Percentiles rank a stretch among this genome's conserved stretches.
Evolutionary conservation across 2,888 invertebrate genomes (phyloP).

Genomic region (Troides helena): DNA sequence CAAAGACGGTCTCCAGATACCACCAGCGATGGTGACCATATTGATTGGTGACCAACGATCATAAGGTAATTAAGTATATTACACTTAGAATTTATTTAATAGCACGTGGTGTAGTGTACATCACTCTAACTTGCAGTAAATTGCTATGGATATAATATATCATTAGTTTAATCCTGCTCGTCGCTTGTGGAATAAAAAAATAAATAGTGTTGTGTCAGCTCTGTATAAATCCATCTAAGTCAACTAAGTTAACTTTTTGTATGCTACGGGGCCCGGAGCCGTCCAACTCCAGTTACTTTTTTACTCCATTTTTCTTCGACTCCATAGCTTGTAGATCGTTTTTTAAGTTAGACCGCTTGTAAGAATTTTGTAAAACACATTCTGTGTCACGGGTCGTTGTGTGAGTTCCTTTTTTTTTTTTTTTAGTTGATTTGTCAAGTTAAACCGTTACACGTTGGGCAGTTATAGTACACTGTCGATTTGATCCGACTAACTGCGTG

Average conservation of each 20-base stretch:
- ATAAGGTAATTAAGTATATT: no score
- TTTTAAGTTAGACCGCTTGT: constrained; percentile 41
- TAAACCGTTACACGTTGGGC: constrained; percentile 29
- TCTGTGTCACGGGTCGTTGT: constrained; percentile 42
- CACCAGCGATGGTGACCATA: no score
- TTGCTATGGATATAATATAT: no score
- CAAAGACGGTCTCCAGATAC: no score
- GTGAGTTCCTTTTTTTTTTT: constrained; percentile 29
- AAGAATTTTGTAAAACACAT: constrained; percentile 57
- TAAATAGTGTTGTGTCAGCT: constrained; percentile 31
- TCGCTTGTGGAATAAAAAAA: not conserved
- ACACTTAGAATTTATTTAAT: no score
- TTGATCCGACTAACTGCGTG: constrained; percentile 28
- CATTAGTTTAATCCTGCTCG: no score
- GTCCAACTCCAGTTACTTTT: constrained; percentile 30
- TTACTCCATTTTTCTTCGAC: constrained; percentile 31
- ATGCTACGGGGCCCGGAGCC: constrained; percentile 33
- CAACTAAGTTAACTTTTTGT: constrained; percentile 47
- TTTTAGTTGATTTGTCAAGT: constrained; percentile 29
- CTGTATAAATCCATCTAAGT: constrained; percentile 40
- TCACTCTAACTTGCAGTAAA: no score
- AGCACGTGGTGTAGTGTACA: no score
- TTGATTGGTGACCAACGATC: no score
- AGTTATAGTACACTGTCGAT: constrained; percentile 28
- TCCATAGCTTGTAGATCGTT: constrained; percentile 31